These are phyloP conservation scores for Cremastobaeus sp. DNA, from an alignment of 2,888 invertebrate species.

Conservation along the genomic window DNA sequence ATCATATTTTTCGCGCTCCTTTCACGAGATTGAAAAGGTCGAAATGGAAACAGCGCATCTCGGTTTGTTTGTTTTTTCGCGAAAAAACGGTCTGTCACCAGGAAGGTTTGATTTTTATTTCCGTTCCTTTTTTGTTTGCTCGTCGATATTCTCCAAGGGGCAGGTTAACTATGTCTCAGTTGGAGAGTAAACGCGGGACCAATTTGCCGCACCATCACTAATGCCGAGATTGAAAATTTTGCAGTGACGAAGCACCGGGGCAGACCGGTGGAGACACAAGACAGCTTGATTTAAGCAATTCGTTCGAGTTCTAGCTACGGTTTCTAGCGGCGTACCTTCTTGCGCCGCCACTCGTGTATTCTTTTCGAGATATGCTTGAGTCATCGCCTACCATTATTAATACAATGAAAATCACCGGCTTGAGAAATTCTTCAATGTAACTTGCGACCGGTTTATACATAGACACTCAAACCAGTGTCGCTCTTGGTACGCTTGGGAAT, in stretches of 20 bases:
- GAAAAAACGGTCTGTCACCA: not conserved
- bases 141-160: not conserved
- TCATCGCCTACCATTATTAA: slow-evolving; percentile 58
- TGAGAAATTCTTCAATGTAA: slow-evolving; percentile 57
- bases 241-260: slow-evolving; percentile 48
- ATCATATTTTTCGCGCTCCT: not conserved
- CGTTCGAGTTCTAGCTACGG: slow-evolving; percentile 56
- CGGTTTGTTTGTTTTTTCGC: not conserved
- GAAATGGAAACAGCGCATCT: too few species aligned
- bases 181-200: slow-evolving; percentile 33
- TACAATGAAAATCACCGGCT: slow-evolving; percentile 57
- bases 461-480: slow-evolving; percentile 45
- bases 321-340: slow-evolving; percentile 41
- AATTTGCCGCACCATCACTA: slow-evolving; percentile 48
- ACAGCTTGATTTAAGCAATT: slow-evolving; percentile 57
- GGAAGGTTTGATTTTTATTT: slow-evolving; percentile 3
- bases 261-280: slow-evolving; percentile 41
- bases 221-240: slow-evolving; percentile 56
- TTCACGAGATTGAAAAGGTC: too few species aligned
- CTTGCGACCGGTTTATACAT: slow-evolving; percentile 50
- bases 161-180: slow-evolving; percentile 22
- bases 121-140: slow-evolving; percentile 6
- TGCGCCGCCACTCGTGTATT: slow-evolving; percentile 40
- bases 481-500: slow-evolving; percentile 26
- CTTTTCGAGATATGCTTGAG: slow-evolving; percentile 57